A percentile compares a stretch with the other conserved stretches of the same genome.
Conservation (phyloP, 1,140 invertebrate genomes). For the Drosophila setifemur region DNA sequence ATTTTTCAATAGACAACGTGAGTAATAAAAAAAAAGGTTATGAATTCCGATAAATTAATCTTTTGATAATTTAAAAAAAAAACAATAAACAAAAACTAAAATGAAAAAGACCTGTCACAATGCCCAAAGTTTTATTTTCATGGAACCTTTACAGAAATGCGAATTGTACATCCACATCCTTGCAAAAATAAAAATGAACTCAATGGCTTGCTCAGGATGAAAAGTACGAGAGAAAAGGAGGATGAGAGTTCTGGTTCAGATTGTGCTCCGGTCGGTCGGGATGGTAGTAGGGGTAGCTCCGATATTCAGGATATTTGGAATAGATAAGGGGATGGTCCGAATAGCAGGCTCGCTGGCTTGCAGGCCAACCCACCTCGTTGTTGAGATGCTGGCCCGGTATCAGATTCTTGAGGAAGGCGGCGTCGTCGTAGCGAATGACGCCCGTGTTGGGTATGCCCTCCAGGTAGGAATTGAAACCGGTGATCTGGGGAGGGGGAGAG, state of each 20-base stretch:
- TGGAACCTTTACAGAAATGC: background rate
- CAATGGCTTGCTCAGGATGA: slow-evolving; percentile 15
- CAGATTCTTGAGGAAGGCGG: slow-evolving; percentile 84
- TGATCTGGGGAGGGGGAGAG: slow-evolving; percentile 79
- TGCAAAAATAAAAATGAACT: background rate
- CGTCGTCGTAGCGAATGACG: slow-evolving; percentile 80
- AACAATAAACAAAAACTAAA: no score
- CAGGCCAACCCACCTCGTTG: slow-evolving; percentile 82
- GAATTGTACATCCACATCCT: background rate
- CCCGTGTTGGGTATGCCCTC: slow-evolving; percentile 79
- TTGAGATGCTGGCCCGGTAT: slow-evolving; percentile 84
- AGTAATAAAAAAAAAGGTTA: no score
- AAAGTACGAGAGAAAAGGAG: slow-evolving; percentile 43
- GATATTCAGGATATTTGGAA: background rate
- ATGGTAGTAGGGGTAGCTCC: no score
- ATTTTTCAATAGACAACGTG: no score
- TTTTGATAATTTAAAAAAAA: no score
- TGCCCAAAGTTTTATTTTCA: slow-evolving; percentile 3
- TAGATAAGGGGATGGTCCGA: no score
- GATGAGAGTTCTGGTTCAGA: no score
- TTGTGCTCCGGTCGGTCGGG: no score
- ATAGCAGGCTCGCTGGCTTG: background rate
- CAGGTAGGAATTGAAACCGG: slow-evolving; percentile 79
- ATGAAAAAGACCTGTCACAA: background rate
- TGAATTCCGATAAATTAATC: no score